phyloP scores from a whole-genome alignment of 2,888 invertebrate species.

The Ectemnius cavifrons region DNA sequence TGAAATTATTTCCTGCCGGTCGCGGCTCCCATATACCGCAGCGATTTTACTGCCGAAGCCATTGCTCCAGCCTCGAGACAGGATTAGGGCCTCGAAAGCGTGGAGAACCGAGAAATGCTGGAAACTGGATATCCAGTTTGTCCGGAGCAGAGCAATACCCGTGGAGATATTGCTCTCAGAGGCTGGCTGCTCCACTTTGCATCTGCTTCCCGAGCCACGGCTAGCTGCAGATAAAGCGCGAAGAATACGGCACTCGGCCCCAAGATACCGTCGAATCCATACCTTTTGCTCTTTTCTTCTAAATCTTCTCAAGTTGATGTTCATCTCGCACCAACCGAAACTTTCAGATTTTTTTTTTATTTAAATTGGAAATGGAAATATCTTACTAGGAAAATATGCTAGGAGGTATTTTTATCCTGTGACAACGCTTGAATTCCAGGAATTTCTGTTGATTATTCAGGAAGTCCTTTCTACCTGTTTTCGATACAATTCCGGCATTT shows the following conservation, averaged over 20 bases:
- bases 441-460: no score
- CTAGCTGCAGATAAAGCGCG: constrained; percentile 52
- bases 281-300: constrained; percentile 15
- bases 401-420: no score
- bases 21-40: constrained; percentile 26
- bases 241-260: constrained; percentile 50
- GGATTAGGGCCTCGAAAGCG: constrained; percentile 63
- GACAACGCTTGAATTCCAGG: no score
- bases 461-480: no score
- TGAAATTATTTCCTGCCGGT: constrained; percentile 50
- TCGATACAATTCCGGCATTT: no score
- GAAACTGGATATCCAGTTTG: constrained; percentile 66
- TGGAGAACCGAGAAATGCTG: constrained; percentile 64
- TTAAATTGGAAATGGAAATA: no score
- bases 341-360: no score
- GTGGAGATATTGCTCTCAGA: constrained; percentile 55
- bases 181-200: constrained; percentile 58
- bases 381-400: no score
- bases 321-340: no score
- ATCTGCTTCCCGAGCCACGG: constrained; percentile 37
- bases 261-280: constrained; percentile 58
- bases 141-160: constrained; percentile 60
- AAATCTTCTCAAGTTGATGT: no score
- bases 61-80: constrained; percentile 35
- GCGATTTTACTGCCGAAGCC: constrained; percentile 48